Evolutionary conservation across 2,113 vertebrate genomes (phyloP).

Genomic region (Xenopus tropicalis): UCB_Xtro_10.0 CM004444.2:118545001-118545500

Average conservation of each 20-base stretch:
- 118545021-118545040: no score
- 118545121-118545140: no score
- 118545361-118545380: constrained; percentile 10
- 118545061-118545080: no score
- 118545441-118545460: constrained; percentile 1
- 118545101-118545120: no score
- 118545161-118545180: no score
- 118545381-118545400: constrained; percentile 1
- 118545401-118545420: constrained; percentile 2
- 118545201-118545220: no score
- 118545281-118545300: constrained; percentile 10
- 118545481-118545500: neutral
- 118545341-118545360: constrained; percentile 15
- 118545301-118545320: constrained; percentile 20
- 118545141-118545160: no score
- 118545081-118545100: no score
- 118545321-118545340: constrained; percentile 5
- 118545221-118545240: constrained; percentile 2
- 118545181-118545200: no score
- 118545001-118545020: no score
- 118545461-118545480: neutral
- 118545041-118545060: no score
- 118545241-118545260: neutral
- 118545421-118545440: constrained; percentile 14
- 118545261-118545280: neutral